Percentiles rank a stretch among this genome's conserved stretches.
Conservation (phyloP, 2,797 vertebrate genomes). For the Danio jaintianensis region DNA sequence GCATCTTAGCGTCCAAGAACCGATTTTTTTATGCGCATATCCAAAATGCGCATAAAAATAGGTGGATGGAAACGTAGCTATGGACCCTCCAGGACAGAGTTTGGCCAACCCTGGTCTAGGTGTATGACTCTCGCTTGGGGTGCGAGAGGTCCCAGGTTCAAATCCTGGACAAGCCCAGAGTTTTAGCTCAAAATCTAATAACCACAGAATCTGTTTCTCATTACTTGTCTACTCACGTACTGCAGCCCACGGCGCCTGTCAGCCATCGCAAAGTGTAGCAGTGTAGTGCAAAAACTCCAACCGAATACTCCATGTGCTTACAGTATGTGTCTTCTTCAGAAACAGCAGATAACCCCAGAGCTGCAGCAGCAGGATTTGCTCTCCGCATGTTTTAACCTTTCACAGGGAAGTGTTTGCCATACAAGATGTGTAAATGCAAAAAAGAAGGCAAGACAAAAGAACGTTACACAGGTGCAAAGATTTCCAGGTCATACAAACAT, state of each 20-base stretch:
- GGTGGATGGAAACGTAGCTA: too few species aligned
- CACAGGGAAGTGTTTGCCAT: neutral
- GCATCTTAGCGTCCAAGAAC: too few species aligned
- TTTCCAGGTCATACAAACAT: constrained; percentile 17
- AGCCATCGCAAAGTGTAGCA: neutral
- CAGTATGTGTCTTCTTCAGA: neutral
- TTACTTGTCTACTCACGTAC: neutral
- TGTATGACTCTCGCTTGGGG: constrained; percentile 63
- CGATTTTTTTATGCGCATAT: too few species aligned
- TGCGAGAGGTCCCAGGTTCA: constrained; percentile 62
- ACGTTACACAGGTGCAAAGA: neutral
- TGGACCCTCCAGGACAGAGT: too few species aligned
- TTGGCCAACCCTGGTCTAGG: constrained; percentile 61
- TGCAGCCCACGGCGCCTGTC: neutral
- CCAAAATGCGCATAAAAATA: too few species aligned
- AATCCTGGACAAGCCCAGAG: constrained; percentile 52
- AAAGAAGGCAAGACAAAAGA: neutral
- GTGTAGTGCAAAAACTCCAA: neutral
- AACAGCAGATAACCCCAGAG: neutral
- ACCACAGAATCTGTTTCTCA: neutral
- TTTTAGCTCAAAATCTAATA: neutral
- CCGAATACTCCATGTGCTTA: neutral
- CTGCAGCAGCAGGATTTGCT: neutral
- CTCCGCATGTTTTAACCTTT: neutral
- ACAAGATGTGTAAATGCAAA: neutral